These are phyloP conservation scores for Molanna angustata DNA, from an alignment of 2,888 invertebrate species.

Conservation along the genomic window DNA sequence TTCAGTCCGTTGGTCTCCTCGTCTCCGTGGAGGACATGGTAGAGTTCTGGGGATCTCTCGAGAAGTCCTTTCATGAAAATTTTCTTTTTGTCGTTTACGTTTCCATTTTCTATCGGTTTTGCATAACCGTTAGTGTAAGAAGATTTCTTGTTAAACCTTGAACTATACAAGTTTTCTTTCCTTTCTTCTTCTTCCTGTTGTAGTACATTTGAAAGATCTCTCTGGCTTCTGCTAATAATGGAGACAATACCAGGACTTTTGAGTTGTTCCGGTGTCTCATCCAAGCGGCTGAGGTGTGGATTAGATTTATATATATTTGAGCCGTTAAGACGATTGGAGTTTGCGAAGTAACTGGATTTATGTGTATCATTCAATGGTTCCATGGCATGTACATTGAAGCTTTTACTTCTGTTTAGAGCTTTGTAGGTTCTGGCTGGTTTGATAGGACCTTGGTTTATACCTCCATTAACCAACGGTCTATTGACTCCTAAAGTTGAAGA, in stretches of 20 bases:
- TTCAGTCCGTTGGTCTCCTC: conserved; percentile 54
- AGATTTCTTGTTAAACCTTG: conserved; percentile 57
- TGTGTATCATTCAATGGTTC: conserved; percentile 47
- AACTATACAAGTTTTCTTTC: conserved; percentile 54
- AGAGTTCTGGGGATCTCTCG: conserved; percentile 69
- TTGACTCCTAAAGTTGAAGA: conserved; percentile 40
- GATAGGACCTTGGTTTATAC: conserved; percentile 57
- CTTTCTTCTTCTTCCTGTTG: conserved; percentile 53
- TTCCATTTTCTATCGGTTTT: conserved; percentile 46
- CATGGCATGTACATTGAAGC: conserved; percentile 77
- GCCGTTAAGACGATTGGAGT: conserved; percentile 48
- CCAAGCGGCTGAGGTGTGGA: conserved; percentile 69
- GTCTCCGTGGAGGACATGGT: conserved; percentile 66
- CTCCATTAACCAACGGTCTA: conserved; percentile 44
- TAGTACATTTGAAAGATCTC: conserved; percentile 67
- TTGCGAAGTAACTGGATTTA: conserved; percentile 47
- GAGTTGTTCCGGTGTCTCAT: conserved; percentile 68
- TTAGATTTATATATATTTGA: conserved; percentile 72
- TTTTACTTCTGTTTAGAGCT: conserved; percentile 76
- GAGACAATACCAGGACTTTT: conserved; percentile 87
- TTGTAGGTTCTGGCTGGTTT: conserved; percentile 80
- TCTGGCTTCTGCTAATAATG: conserved; percentile 79
- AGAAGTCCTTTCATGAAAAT: conserved; percentile 67
- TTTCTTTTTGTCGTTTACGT: conserved; percentile 61
- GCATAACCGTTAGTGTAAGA: conserved; percentile 50